Conservation (phyloP, 2,888 invertebrate genomes). For the Philopedon plagiatum region DNA sequence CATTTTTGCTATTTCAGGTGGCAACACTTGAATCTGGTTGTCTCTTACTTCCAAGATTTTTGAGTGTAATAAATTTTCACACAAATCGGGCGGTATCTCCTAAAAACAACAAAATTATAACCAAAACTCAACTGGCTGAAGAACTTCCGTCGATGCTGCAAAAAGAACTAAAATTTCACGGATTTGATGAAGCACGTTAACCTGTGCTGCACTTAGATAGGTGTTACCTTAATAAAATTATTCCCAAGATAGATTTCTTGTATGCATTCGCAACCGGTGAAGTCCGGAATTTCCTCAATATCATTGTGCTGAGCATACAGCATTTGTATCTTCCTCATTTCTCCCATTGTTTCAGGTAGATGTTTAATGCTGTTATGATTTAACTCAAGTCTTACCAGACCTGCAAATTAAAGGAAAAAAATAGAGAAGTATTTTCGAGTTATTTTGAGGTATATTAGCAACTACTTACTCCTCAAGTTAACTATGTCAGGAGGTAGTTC, state of each 20-base stretch:
- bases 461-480: constrained; percentile 81
- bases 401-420: constrained; percentile 64
- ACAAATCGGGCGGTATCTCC: constrained; percentile 80
- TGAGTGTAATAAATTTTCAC: constrained; percentile 81
- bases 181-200: no score
- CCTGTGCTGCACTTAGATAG: background rate
- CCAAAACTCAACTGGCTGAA: no score
- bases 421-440: background rate
- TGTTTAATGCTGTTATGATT: constrained; percentile 79
- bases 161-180: no score
- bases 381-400: constrained; percentile 80
- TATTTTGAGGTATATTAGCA: no score
- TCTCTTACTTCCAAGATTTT: constrained; percentile 85
- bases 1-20: constrained; percentile 83
- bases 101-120: no score
- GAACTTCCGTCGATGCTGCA: no score
- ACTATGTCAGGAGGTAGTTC: constrained; percentile 87
- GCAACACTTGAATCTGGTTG: constrained; percentile 83
- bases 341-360: constrained; percentile 77
- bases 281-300: constrained; percentile 81
- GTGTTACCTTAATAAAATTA: constrained; percentile 80
- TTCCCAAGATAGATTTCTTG: constrained; percentile 88
- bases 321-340: constrained; percentile 81
- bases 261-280: constrained; percentile 81
- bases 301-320: constrained; percentile 88